Conservation (phyloP, 1,140 invertebrate species). For the Periplaneta americana region DNA sequence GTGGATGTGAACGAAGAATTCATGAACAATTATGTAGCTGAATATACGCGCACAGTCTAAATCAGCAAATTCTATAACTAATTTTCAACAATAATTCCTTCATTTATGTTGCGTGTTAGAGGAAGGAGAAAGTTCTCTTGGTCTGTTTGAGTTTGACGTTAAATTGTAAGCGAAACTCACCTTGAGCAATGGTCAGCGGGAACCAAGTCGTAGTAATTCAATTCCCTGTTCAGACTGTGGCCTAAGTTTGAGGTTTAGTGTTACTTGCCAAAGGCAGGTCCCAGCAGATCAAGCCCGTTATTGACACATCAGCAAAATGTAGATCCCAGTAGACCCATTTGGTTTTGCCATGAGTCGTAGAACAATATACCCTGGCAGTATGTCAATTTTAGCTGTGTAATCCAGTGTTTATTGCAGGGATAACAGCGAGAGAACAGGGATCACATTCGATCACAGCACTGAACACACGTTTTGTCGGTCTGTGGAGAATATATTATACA, state of each 20-base stretch:
- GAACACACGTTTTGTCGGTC: background rate
- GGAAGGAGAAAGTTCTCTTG: too few relatives aligned
- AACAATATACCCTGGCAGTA: background rate
- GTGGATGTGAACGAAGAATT: too few relatives aligned
- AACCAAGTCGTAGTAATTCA: background rate
- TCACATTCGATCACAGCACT: background rate
- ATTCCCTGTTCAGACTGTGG: background rate
- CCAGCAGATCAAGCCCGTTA: background rate
- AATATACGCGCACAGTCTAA: too few relatives aligned
- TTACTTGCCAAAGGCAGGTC: background rate
- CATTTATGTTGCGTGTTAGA: too few relatives aligned
- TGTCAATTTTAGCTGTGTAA: background rate
- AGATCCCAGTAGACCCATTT: background rate
- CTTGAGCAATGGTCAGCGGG: background rate
- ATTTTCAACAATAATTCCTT: too few relatives aligned
- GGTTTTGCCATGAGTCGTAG: background rate
- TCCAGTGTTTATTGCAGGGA: background rate
- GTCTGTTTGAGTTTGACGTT: too few relatives aligned
- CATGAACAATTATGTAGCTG: too few relatives aligned
- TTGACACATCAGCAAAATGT: background rate
- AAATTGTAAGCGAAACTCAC: background rate
- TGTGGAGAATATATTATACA: background rate
- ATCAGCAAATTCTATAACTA: too few relatives aligned
- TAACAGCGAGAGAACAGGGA: background rate
- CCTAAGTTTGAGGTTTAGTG: background rate